Base-by-base conservation (phyloP, 2,113 vertebrate species). In the Anguilla japonica region DNA sequence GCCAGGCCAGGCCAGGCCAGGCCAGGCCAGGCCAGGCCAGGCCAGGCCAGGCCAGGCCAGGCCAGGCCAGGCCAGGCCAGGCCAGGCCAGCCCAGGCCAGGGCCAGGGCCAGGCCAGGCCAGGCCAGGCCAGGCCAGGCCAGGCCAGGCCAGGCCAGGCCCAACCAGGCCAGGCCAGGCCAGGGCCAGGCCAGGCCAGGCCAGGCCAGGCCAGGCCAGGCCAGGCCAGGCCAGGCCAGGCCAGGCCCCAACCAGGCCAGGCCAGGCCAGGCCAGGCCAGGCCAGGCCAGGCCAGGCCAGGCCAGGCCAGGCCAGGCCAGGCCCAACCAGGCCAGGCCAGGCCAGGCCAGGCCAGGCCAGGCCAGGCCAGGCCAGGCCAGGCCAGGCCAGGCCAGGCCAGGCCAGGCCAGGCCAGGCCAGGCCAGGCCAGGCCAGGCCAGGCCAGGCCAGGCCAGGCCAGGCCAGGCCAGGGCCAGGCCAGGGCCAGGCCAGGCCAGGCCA, bases 1-100 rank as follows among this genome's bases (percentile, higher is more conserved):
- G 57, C 63, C 60, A 85, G 84, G 57, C 84, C 84, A 85, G 84
- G 40, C 84, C 60, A 85, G 84, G 46, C 39, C 63, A 85, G 84
- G 46, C 84, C 63, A 85, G 84, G 34, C 40, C 39, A 75, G 84
- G 26, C 84, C 60, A 75, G 34, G 41, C 83, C 63, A 75, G 60
- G 63, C 57, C 83, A 84, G 57, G 83, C 57, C 13, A 5, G n/a
- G 60, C 34, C 67, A 75, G 83, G 26, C 83, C 83, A 84, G 83
- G 46, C 83, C 83, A 84, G 83, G 46, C 5, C 50, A 60, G 53
- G 46, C 53, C 56, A 60, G 15, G 46, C 53, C 83, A 60, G 53
- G 29, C 53, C 83, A 60, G 29, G 8, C 53, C 83, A 60, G 14
- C 5, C 5, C 50, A 5, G 14, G 83, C 26, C 53, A 50, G 60